Evolutionary conservation across 2,113 vertebrate species (phyloP), one percentile per base, ranked within the genome.

Genomic region (Perca schrenkii): DNA sequence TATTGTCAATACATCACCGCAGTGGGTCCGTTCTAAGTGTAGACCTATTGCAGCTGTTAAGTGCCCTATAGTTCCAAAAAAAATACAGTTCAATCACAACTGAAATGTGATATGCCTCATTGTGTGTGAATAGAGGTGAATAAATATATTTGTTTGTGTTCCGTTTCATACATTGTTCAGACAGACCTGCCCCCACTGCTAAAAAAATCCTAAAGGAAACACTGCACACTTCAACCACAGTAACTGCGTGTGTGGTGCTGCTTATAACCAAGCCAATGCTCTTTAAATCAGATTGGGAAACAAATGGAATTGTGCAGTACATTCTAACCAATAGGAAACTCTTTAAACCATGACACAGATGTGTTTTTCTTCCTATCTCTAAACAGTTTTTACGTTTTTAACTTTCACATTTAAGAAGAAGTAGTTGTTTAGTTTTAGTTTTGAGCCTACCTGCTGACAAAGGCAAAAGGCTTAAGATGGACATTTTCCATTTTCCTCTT

Each of bases 201-300:
- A 28, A 28, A 28, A 28, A 28, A 28, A 28, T 28, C 28, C 28
- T 28, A 28, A 28, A 28, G 28, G 28, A 28, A 28, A 28, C 28
- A 28, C 28, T 28, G 28, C 28, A 28, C 28, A 28, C 28, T 54
- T 72, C 19, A 77, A 79, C 75, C 77, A 74, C 74, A 82, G 74
- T 83, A 88, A 84, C 79, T 34, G 53, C 69, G 74, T 84, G 61
- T 62, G 40, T 2, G 57, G 77, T 58, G 28, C 63, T 79, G 74
- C 65, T 34, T 73, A 62, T 77, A 77, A 77, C 77, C 15, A 43
- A 34, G 62, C 69, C 46, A 49, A 31, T 64, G 14, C 46, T 58
- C 11, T 53, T 68, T 21, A 67, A 80, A 70, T 53, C 31, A 74
- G 53, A 62, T 19, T 79, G 10, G 40, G n/a, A 25, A 54, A 62